Evolutionary conservation across 2,888 invertebrate species (phyloP).

Genomic region (Keiferia lycopersicella): DNA sequence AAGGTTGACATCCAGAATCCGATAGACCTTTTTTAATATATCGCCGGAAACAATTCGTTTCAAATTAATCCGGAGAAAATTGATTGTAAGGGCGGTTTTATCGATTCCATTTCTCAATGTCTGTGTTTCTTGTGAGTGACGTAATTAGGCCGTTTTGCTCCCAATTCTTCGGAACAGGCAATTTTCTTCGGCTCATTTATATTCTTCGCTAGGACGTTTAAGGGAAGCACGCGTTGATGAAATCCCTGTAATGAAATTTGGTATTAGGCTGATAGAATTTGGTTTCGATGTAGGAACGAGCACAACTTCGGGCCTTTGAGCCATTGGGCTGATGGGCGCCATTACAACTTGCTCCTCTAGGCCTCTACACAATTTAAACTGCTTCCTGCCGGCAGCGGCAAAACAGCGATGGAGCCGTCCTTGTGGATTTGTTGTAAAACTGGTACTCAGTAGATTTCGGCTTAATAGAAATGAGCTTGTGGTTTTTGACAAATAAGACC

Average conservation of each 20-base stretch:
- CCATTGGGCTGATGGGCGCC: conserved; percentile 40
- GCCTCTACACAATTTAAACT: conserved; percentile 53
- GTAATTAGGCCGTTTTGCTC: conserved; percentile 36
- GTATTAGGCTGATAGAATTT: not conserved
- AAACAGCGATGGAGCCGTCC: conserved; percentile 10
- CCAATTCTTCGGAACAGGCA: conserved; percentile 13
- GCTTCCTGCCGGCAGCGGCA: conserved; percentile 31
- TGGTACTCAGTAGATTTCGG: not conserved
- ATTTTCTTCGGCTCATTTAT: conserved; percentile 23
- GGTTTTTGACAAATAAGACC: not conserved
- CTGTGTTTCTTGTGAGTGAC: conserved; percentile 33
- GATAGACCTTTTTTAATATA: conserved; percentile 34
- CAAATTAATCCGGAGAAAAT: conserved; percentile 44
- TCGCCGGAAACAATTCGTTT: conserved; percentile 39
- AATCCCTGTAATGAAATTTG: not conserved
- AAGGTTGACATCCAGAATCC: conserved; percentile 22
- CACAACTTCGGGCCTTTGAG: conserved; percentile 1
- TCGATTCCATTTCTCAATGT: conserved; percentile 42
- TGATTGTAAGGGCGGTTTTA: conserved; percentile 41
- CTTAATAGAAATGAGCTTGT: too few relatives aligned
- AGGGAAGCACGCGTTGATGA: conserved; percentile 1
- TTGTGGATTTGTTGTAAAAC: not conserved
- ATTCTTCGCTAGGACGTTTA: not conserved
- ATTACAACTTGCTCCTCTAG: conserved; percentile 49
- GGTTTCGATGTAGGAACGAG: conserved; percentile 21